Conservation (phyloP, 2,888 invertebrate species). For the Drosophila macrospina region DNA sequence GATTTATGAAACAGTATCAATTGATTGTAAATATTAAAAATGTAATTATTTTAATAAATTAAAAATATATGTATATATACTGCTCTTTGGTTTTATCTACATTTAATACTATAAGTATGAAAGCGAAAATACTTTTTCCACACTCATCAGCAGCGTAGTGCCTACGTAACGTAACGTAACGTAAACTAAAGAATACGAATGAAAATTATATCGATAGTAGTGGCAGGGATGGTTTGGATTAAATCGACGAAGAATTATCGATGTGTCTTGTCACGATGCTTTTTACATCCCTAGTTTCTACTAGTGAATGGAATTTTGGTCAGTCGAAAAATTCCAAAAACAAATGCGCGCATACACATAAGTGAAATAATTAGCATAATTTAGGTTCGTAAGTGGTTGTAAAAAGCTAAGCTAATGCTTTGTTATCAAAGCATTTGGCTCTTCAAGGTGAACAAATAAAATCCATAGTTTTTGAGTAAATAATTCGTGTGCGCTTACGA, state of each 20-base stretch:
- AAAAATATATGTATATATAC: too few relatives aligned
- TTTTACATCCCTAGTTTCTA: constrained; percentile 51
- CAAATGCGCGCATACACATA: constrained; percentile 64
- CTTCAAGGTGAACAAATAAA: constrained; percentile 45
- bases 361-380: constrained; percentile 48
- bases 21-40: constrained; percentile 2
- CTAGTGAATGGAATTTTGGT: constrained; percentile 68
- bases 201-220: constrained; percentile 35
- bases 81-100: not conserved
- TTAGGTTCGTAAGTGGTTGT: constrained; percentile 62
- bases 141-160: not conserved
- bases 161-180: not conserved
- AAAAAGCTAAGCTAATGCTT: constrained; percentile 38
- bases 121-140: not conserved
- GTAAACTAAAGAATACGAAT: too few relatives aligned
- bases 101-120: not conserved
- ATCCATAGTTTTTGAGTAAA: constrained; percentile 49
- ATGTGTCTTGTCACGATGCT: constrained; percentile 7
- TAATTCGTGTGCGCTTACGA: constrained; percentile 49
- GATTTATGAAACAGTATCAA: not conserved
- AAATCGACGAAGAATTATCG: constrained; percentile 23
- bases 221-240: constrained; percentile 17
- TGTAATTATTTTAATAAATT: not conserved
- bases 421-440: constrained; percentile 29
- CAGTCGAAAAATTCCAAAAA: constrained; percentile 72